These are phyloP conservation scores for Microtus pennsylvanicus DNA, from an alignment of 2,113 vertebrate species.

Conservation along the genomic window DNA sequence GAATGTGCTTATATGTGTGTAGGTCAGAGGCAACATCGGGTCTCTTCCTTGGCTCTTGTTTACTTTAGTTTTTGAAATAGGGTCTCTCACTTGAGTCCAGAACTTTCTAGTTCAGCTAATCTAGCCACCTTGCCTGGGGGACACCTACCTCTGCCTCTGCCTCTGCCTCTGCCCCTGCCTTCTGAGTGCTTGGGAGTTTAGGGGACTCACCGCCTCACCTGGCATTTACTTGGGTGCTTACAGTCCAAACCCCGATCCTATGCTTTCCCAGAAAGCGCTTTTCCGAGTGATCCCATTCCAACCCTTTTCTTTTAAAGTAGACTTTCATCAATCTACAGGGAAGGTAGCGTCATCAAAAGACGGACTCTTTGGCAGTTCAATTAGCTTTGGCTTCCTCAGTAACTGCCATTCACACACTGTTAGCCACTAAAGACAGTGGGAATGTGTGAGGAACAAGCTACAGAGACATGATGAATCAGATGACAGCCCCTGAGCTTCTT, in stretches of 20 bases:
- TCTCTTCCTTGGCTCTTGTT: background rate
- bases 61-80: background rate
- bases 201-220: background rate
- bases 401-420: background rate
- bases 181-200: background rate
- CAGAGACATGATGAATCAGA: background rate
- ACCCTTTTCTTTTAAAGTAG: background rate
- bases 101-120: background rate
- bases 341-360: slow-evolving; percentile 35
- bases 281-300: too few species aligned
- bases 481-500: background rate
- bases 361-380: slow-evolving; percentile 21
- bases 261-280: background rate
- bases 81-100: background rate
- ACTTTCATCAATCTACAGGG: background rate
- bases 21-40: background rate
- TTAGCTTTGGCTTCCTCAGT: slow-evolving; percentile 44
- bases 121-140: background rate
- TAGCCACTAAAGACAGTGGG: background rate
- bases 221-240: background rate
- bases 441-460: background rate
- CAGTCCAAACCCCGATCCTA: background rate
- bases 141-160: background rate
- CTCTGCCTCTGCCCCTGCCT: background rate
- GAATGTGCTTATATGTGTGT: background rate